Conservation (phyloP, 2,797 vertebrate species). For the Chelidonichthys spinosus region DNA sequence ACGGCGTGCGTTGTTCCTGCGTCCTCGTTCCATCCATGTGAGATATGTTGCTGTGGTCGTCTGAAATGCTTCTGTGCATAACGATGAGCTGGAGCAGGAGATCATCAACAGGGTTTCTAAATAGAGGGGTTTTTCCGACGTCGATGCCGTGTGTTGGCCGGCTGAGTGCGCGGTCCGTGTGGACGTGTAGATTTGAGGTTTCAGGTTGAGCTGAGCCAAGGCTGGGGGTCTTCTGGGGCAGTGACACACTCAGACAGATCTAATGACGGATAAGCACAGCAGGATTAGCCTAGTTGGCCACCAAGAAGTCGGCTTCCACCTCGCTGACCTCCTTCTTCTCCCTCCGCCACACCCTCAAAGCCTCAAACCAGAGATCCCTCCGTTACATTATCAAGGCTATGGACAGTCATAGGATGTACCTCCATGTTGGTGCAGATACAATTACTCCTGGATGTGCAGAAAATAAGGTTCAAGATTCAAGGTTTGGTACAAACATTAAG, state of each 20-base stretch:
- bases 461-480: too few species aligned
- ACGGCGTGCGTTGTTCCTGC: constrained; percentile 39
- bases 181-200: neutral
- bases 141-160: constrained; percentile 15
- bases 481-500: too few species aligned
- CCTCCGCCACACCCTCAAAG: constrained; percentile 10
- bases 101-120: constrained; percentile 31
- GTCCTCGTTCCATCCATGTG: constrained; percentile 44
- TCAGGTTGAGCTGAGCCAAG: constrained; percentile 40
- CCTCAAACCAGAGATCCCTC: neutral
- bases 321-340: constrained; percentile 18
- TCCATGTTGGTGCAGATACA: neutral
- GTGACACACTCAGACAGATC: constrained; percentile 65
- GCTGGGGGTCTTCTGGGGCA: constrained; percentile 60
- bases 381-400: neutral
- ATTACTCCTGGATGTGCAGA: too few species aligned
- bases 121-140: constrained; percentile 42
- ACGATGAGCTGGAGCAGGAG: constrained; percentile 52
- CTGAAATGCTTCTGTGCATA: constrained; percentile 43
- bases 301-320: constrained; percentile 33
- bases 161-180: constrained; percentile 9
- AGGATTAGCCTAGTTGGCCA: constrained; percentile 80
- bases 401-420: neutral
- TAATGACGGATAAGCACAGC: constrained; percentile 58
- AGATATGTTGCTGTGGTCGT: constrained; percentile 44